phyloP scores from a whole-genome alignment of 2,797 vertebrate species.

The Coccyzus lansbergi region DNA sequence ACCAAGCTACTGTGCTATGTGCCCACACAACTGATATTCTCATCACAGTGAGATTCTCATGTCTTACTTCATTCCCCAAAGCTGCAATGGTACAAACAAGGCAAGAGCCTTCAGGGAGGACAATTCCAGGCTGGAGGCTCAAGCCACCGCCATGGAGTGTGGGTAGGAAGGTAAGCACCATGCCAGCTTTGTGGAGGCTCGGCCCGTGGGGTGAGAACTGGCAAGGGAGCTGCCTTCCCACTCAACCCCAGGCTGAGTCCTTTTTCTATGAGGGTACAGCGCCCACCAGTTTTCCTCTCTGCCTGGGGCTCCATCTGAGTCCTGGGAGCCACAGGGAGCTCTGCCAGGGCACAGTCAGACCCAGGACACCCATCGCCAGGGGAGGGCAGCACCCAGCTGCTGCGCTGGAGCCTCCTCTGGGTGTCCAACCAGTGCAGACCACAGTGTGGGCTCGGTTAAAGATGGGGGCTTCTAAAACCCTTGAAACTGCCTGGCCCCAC shows the following conservation, averaged over 20 bases:
- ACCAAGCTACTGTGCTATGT: not conserved
- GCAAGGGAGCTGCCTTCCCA: not conserved
- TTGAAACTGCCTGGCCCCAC: no score
- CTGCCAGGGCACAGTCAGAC: not conserved
- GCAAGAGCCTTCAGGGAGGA: not conserved
- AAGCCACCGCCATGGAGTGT: rapidly evolving
- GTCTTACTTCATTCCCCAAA: not conserved
- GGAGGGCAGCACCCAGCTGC: not conserved
- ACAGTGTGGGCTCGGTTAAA: not conserved
- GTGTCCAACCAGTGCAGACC: not conserved
- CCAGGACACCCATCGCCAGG: not conserved
- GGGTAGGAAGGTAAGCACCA: not conserved
- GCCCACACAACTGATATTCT: not conserved
- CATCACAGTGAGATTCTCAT: not conserved
- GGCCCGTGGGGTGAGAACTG: no score
- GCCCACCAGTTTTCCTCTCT: no score
- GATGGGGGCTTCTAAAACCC: no score
- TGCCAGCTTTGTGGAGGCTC: rapidly evolving
- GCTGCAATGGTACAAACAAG: not conserved
- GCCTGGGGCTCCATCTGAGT: not conserved
- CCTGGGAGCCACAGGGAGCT: not conserved
- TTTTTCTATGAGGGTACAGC: not conserved
- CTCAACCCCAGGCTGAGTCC: not conserved
- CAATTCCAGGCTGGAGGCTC: not conserved
- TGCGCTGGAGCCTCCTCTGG: not conserved